Percentiles rank a stretch among this genome's conserved stretches.
phyloP scores from a whole-genome alignment of 1,140 invertebrate species.

The Laodelphax striatellus region DNA sequence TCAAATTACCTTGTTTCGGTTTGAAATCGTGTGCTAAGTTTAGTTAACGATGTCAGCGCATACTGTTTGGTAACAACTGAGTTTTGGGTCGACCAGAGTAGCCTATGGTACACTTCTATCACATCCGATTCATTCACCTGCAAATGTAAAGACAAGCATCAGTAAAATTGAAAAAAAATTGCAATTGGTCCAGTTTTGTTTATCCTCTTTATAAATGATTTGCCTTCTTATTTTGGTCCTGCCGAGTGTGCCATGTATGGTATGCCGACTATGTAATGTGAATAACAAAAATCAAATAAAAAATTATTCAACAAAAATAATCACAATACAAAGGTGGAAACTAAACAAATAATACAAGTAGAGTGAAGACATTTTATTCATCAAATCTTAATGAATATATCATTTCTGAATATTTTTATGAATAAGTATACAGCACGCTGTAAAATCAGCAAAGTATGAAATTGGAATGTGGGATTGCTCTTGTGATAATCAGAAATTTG shows the following conservation, averaged over 20 bases:
- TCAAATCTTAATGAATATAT: too few relatives aligned
- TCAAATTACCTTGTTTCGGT: conserved; percentile 41
- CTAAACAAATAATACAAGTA: too few relatives aligned
- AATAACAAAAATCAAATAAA: neutral
- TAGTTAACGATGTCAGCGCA: conserved; percentile 84
- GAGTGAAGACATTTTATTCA: too few relatives aligned
- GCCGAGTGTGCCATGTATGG: too few relatives aligned
- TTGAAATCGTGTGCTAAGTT: conserved; percentile 80
- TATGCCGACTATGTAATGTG: too few relatives aligned
- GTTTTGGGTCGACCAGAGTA: conserved; percentile 82
- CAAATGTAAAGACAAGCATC: conserved; percentile 1
- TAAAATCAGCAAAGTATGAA: too few relatives aligned
- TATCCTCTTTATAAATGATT: too few relatives aligned
- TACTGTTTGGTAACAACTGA: conserved; percentile 91
- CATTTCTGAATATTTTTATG: too few relatives aligned
- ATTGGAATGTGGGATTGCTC: too few relatives aligned
- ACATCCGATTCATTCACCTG: conserved; percentile 76
- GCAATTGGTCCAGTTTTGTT: neutral
- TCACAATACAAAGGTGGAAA: conserved; percentile 18
- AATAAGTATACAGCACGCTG: too few relatives aligned
- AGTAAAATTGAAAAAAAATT: conserved; percentile 35
- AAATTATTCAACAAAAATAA: neutral
- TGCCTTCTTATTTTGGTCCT: too few relatives aligned
- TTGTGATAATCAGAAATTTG: too few relatives aligned
- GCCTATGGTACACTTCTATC: conserved; percentile 79